Evolutionary conservation across 2,113 vertebrate genomes (phyloP).

Genomic region (Delphinus delphis): DNA sequence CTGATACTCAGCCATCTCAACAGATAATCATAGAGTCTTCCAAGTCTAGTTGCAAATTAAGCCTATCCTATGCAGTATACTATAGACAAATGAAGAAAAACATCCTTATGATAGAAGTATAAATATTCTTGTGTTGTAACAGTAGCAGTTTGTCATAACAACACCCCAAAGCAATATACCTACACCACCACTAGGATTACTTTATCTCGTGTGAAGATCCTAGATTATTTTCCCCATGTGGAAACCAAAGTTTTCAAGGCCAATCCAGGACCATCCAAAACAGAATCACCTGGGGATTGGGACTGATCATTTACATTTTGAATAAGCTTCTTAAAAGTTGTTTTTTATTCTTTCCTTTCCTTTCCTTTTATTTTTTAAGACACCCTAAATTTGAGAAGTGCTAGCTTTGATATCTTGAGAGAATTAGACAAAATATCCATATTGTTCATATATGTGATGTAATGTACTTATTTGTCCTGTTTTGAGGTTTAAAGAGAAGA

Average conservation of each 20-base stretch:
- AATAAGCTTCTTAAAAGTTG: neutral
- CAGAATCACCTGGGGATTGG: neutral
- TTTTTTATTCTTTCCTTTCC: neutral
- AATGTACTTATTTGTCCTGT: neutral
- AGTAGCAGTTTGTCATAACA: neutral
- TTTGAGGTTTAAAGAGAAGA: neutral
- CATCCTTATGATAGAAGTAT: neutral
- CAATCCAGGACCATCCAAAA: neutral
- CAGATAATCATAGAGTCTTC: neutral
- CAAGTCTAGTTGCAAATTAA: neutral
- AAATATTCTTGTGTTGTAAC: neutral
- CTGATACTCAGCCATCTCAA: neutral
- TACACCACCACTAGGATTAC: neutral
- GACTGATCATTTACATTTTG: neutral
- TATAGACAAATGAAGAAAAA: neutral
- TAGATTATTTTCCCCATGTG: neutral
- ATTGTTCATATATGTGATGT: neutral
- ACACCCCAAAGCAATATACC: neutral
- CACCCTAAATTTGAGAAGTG: neutral
- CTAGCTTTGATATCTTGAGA: neutral
- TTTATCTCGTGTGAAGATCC: neutral
- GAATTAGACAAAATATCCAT: neutral
- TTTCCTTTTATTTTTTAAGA: neutral
- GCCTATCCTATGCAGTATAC: neutral
- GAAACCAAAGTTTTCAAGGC: neutral